These are phyloP conservation scores for Bombus superbus DNA, from an alignment of 1,140 invertebrate species.

Conservation along the genomic window DNA sequence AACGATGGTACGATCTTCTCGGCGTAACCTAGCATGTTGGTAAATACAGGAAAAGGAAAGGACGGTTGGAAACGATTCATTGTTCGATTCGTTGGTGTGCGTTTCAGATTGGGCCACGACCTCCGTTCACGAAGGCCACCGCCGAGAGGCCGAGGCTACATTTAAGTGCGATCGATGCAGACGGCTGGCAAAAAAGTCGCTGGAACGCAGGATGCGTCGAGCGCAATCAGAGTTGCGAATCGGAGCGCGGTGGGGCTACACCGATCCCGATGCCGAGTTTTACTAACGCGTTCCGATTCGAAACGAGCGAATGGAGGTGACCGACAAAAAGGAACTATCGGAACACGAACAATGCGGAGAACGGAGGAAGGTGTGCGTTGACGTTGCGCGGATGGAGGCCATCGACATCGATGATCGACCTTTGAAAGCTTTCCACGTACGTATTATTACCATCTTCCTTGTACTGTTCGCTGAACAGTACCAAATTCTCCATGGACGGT, in stretches of 20 bases:
- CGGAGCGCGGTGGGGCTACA: neutral
- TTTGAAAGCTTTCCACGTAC: neutral
- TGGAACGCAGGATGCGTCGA: slow-evolving; percentile 52
- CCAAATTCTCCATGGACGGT: neutral
- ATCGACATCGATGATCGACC: neutral
- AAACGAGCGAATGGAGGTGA: slow-evolving; percentile 13
- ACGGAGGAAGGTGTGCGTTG: neutral
- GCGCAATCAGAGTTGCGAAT: slow-evolving; percentile 52
- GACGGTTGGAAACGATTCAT: slow-evolving; percentile 69
- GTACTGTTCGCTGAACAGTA: neutral
- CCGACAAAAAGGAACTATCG: neutral
- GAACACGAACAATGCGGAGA: neutral
- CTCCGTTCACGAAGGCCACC: slow-evolving; percentile 60
- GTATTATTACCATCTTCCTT: neutral
- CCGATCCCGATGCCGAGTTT: slow-evolving; percentile 44
- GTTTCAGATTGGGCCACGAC: slow-evolving; percentile 70
- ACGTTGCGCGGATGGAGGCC: neutral
- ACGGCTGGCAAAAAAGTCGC: slow-evolving; percentile 51
- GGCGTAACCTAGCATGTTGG: neutral
- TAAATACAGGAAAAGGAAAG: neutral
- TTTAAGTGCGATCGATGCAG: slow-evolving; percentile 26
- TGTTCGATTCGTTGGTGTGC: slow-evolving; percentile 68
- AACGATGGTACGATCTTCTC: neutral
- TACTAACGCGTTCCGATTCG: slow-evolving; percentile 37
- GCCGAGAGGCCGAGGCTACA: neutral